Evolutionary conservation across 1,140 invertebrate species (phyloP).

Genomic region (Drosophila nikananu): DNA sequence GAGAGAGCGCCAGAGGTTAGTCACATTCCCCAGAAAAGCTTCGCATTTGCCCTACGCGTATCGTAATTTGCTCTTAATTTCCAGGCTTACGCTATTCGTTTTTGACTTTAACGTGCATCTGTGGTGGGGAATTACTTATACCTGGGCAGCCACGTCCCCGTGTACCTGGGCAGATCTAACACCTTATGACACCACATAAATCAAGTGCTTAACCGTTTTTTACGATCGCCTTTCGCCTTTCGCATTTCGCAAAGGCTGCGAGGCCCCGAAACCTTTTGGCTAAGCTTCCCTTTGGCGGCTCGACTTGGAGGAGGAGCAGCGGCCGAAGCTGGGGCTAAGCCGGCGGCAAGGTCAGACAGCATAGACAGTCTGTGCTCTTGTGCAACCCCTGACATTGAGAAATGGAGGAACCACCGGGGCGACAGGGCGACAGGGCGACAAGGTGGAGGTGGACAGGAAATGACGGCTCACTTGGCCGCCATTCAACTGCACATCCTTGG

Average conservation of each 20-base stretch:
- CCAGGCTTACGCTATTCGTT: neutral
- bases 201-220: constrained; percentile 59
- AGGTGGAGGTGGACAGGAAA: constrained; percentile 41
- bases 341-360: constrained; percentile 40
- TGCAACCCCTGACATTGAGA: constrained; percentile 52
- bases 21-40: neutral
- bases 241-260: constrained; percentile 3
- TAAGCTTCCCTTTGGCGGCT: constrained; percentile 39
- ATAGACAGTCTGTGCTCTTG: constrained; percentile 1
- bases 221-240: constrained; percentile 22
- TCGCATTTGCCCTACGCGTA: neutral
- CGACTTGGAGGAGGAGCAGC: neutral
- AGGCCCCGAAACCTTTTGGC: constrained; percentile 24
- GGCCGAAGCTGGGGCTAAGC: constrained; percentile 16
- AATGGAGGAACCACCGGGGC: constrained; percentile 2
- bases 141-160: neutral
- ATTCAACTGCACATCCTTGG: constrained; percentile 34
- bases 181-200: constrained; percentile 54
- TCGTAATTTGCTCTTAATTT: neutral
- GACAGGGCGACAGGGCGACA: neutral
- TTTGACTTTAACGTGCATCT: neutral
- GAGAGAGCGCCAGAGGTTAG: neutral
- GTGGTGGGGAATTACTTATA: neutral
- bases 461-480: constrained; percentile 24
- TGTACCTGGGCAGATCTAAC: constrained; percentile 35